phyloP scores from a whole-genome alignment of 1,140 invertebrate genomes.

The Acromyrmex echinatior region DNA sequence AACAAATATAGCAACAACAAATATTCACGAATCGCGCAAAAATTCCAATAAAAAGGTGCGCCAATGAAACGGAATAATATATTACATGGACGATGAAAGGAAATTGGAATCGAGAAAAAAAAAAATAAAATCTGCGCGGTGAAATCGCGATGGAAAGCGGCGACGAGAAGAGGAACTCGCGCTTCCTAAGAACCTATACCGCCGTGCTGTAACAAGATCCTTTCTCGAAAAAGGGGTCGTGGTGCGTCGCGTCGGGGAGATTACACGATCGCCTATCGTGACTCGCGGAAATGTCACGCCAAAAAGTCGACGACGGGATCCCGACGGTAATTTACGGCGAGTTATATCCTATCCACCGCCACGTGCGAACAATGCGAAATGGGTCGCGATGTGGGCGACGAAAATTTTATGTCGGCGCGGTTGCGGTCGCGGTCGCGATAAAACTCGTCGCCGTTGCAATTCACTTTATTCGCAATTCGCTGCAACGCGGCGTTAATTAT shows the following conservation, averaged over 20 bases:
- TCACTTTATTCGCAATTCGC: conserved; percentile 7
- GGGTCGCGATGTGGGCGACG: background rate
- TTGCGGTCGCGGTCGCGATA: background rate
- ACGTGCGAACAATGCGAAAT: conserved; percentile 25
- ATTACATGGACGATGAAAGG: conserved; percentile 3
- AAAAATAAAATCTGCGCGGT: conserved; percentile 42
- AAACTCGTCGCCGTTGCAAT: conserved; percentile 12
- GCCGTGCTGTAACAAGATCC: conserved; percentile 37
- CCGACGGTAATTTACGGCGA: conserved; percentile 35
- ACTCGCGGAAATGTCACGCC: conserved; percentile 29
- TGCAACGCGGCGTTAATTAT: conserved; percentile 19
- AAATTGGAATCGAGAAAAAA: conserved; percentile 37
- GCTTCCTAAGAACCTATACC: conserved; percentile 3
- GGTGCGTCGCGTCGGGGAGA: conserved; percentile 12
- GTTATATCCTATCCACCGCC: no score
- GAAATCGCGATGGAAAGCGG: conserved; percentile 55
- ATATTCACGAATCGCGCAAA: background rate
- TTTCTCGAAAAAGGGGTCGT: conserved; percentile 10
- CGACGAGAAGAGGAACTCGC: background rate
- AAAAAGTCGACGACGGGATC: conserved; percentile 20
- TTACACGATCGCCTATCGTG: conserved; percentile 52
- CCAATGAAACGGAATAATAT: conserved; percentile 17
- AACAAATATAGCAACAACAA: conserved; percentile 6
- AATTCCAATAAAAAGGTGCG: background rate
- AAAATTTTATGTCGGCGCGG: conserved; percentile 22